phyloP scores from a whole-genome alignment of 2,888 invertebrate genomes.

The Agriopis aurantiaria region DNA sequence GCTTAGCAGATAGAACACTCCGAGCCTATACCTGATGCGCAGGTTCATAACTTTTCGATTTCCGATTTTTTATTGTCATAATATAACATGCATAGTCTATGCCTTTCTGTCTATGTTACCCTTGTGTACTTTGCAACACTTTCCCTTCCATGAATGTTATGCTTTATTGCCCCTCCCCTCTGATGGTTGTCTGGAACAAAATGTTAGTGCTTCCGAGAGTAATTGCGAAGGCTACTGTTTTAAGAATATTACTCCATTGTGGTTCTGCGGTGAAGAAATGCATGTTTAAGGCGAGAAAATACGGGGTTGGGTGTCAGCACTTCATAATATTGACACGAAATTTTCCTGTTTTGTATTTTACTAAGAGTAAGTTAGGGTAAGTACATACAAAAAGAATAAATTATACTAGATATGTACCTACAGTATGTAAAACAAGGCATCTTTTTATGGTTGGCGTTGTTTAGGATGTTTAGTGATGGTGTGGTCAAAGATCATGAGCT shows the following conservation, averaged over 20 bases:
- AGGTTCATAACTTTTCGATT: too few species aligned
- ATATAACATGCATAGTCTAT: neutral
- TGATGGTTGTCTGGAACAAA: conserved; percentile 43
- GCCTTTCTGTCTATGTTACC: conserved; percentile 23
- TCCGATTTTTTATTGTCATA: too few species aligned
- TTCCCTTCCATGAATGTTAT: conserved; percentile 80
- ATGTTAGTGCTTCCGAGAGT: conserved; percentile 60
- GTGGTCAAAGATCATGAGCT: too few species aligned
- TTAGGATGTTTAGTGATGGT: too few species aligned
- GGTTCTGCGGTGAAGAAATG: conserved; percentile 28
- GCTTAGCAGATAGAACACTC: too few species aligned
- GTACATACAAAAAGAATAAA: too few species aligned
- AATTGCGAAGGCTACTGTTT: conserved; percentile 56
- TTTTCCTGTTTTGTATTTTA: conserved; percentile 5
- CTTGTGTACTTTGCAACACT: conserved; percentile 77
- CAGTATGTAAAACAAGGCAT: too few species aligned
- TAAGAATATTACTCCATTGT: conserved; percentile 34
- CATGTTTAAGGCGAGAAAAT: conserved; percentile 14
- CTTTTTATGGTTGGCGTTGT: too few species aligned
- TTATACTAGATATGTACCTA: too few species aligned
- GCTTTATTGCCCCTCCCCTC: conserved; percentile 68
- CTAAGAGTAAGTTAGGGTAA: neutral
- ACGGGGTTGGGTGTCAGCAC: conserved; percentile 22
- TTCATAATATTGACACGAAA: conserved; percentile 18
- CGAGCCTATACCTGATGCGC: too few species aligned